These are phyloP conservation scores for Arothron firmamentum DNA, from an alignment of 2,113 vertebrate species.

Conservation along the genomic window DNA sequence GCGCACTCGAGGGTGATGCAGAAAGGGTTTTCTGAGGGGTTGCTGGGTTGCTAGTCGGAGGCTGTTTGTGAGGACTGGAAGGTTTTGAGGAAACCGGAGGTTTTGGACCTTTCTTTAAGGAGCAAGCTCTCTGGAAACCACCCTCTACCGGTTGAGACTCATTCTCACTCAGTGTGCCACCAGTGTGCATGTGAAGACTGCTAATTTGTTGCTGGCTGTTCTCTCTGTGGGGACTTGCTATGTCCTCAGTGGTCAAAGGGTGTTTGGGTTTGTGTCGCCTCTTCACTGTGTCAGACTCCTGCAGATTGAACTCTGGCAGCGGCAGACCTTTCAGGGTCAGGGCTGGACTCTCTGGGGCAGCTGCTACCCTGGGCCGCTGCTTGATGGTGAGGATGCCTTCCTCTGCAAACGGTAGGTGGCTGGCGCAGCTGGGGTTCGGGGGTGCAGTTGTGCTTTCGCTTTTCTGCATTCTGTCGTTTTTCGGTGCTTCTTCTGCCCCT, in stretches of 20 bases:
- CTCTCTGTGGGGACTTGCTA: conserved; percentile 55
- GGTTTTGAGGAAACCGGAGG: conserved; percentile 49
- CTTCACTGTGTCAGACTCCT: conserved; percentile 92
- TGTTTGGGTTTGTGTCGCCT: conserved; percentile 84
- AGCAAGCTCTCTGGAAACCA: conserved; percentile 47
- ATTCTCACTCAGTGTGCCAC: conserved; percentile 28
- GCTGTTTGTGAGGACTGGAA: conserved; percentile 61
- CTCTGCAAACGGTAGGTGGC: conserved; percentile 89
- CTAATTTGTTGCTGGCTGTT: neutral
- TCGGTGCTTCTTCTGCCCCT: conserved; percentile 36
- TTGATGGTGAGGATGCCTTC: conserved; percentile 96
- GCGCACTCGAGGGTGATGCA: neutral
- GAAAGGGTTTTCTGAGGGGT: conserved; percentile 28
- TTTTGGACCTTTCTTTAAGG: conserved; percentile 47
- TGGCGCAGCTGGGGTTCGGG: conserved; percentile 76
- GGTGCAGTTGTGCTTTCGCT: conserved; percentile 57
- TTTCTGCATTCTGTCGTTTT: conserved; percentile 61
- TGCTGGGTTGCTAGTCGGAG: conserved; percentile 45
- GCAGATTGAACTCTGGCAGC: conserved; percentile 87
- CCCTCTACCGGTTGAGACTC: conserved; percentile 31
- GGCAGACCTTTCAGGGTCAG: conserved; percentile 44
- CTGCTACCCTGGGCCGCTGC: conserved; percentile 80
- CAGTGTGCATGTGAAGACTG: neutral
- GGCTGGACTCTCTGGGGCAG: conserved; percentile 16
- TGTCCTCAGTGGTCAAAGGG: conserved; percentile 57